Percentiles rank a stretch among this genome's conserved stretches.
Evolutionary conservation across 2,888 invertebrate species (phyloP).

Genomic region (Drosophila aldrichi): DNA sequence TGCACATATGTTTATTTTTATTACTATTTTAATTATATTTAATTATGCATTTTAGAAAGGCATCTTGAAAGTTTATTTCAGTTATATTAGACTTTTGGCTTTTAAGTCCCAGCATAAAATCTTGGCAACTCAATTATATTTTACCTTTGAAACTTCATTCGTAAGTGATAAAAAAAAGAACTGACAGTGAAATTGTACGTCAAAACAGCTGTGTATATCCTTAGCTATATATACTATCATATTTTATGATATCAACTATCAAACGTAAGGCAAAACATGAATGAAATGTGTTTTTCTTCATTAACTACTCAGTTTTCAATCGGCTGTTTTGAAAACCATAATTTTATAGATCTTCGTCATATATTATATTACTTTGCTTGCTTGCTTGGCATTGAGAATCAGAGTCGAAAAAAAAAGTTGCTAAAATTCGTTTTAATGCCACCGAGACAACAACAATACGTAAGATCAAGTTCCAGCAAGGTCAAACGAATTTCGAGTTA

Average conservation of each 20-base stretch:
- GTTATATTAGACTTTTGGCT: not conserved
- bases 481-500: constrained; percentile 33
- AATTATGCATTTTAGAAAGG: not conserved
- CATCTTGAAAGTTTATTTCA: not conserved
- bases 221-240: not conserved
- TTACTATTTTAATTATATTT: no score
- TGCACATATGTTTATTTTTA: no score
- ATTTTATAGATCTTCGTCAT: constrained; percentile 13
- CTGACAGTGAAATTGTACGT: not conserved
- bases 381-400: constrained; percentile 35
- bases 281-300: not conserved
- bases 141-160: no score
- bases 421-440: constrained; percentile 29
- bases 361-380: constrained; percentile 3
- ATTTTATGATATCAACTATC: not conserved
- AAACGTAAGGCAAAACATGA: not conserved
- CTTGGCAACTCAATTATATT: not conserved
- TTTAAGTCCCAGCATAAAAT: not conserved
- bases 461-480: constrained; percentile 57
- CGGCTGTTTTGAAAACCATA: not conserved
- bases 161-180: no score
- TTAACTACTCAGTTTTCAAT: not conserved
- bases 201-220: not conserved
- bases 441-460: constrained; percentile 9
- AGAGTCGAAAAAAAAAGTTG: constrained; percentile 42